phyloP scores from a whole-genome alignment of 2,888 invertebrate species.

The Leucozona laternaria region DNA sequence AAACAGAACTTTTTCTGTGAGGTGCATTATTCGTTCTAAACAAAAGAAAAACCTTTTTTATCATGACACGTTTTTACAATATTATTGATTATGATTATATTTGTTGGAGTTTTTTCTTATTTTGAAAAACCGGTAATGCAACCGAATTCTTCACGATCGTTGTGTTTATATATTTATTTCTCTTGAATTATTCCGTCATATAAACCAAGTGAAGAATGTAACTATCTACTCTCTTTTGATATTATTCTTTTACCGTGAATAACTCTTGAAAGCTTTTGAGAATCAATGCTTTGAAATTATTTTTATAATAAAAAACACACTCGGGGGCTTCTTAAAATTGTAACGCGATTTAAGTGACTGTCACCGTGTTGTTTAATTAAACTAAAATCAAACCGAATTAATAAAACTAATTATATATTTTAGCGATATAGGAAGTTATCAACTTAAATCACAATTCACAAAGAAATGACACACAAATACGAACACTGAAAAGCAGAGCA shows the following conservation, averaged over 20 bases:
- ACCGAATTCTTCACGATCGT: neutral
- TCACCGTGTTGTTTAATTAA: neutral
- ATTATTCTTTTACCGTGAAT: neutral
- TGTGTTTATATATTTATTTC: neutral
- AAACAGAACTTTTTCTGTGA: neutral
- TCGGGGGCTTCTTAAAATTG: neutral
- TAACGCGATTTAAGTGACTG: neutral
- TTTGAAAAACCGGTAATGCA: no score
- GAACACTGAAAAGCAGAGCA: neutral
- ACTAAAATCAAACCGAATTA: neutral
- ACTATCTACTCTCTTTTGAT: neutral
- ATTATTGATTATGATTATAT: neutral
- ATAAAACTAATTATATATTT: neutral
- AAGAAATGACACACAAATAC: neutral
- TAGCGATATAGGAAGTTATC: neutral
- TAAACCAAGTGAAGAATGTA: neutral
- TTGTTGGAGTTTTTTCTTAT: neutral
- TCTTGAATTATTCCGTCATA: neutral
- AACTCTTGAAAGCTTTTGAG: neutral
- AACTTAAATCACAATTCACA: neutral
- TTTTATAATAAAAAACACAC: neutral
- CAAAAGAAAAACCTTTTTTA: neutral
- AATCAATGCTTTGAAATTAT: neutral
- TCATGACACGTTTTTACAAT: neutral
- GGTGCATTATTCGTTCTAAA: neutral